A percentile compares a stretch with the other conserved stretches of the same genome.
Evolutionary conservation across 2,797 vertebrate genomes (phyloP).

Genomic region (Petrocephalus schoutedeni): DNA sequence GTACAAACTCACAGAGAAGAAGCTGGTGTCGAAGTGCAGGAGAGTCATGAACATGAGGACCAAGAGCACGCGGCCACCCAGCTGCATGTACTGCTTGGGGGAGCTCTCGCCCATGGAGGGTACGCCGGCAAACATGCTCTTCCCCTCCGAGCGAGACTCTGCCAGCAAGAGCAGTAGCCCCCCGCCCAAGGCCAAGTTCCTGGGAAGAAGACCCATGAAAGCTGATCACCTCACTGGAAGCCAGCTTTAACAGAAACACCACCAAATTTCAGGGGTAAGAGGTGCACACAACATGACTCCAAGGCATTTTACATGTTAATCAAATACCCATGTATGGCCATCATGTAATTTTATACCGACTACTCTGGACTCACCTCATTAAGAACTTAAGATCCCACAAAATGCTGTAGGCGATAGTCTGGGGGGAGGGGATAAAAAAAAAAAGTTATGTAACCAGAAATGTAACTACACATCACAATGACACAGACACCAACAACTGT

Average conservation of each 20-base stretch:
- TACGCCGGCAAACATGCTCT: conserved; percentile 94
- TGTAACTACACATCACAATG: not conserved
- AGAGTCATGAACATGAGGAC: conserved; percentile 85
- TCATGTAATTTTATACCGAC: not conserved
- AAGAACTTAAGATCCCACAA: conserved; percentile 98
- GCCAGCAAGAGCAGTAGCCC: conserved; percentile 88
- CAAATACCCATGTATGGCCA: not conserved
- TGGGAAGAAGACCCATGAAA: conserved; percentile 38
- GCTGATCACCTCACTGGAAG: not conserved
- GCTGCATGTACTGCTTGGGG: conserved; percentile 94
- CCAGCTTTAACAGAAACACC: not conserved
- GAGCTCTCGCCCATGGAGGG: conserved; percentile 84
- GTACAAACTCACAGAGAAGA: conserved; percentile 70
- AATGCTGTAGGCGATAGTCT: conserved; percentile 98
- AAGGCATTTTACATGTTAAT: not conserved
- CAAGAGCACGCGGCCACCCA: conserved; percentile 74
- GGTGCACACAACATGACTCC: not conserved
- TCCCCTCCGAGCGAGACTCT: conserved; percentile 91
- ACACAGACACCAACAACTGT: not conserved
- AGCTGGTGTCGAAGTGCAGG: conserved; percentile 73
- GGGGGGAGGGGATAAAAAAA: conserved; percentile 33
- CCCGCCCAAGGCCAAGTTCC: conserved; percentile 93
- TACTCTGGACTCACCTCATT: conserved; percentile 78
- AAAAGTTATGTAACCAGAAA: not conserved
- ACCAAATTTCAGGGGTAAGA: not conserved